Evolutionary conservation across 1,140 invertebrate genomes (phyloP).

Genomic region (Drosophila lini): DNA sequence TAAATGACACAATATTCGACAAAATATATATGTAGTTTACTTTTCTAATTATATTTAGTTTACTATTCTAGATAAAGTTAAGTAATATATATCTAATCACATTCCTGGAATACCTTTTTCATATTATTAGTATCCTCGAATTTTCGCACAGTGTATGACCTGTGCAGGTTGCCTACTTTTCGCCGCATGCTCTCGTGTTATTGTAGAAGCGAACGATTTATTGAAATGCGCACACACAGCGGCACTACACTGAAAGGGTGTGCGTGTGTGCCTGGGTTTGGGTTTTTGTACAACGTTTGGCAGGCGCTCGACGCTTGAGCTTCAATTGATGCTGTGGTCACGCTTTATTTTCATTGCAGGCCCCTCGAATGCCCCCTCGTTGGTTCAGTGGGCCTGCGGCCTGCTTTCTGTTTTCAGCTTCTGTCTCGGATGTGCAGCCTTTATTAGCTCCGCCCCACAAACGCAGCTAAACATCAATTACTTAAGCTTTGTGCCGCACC

Average conservation of each 20-base stretch:
- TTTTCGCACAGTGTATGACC: constrained; percentile 9
- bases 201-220: constrained; percentile 77
- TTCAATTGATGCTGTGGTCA: constrained; percentile 80
- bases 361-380: too few relatives aligned
- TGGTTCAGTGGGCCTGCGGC: constrained; percentile 28
- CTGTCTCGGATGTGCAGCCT: constrained; percentile 36
- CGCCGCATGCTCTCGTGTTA: constrained; percentile 60
- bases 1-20: too few relatives aligned
- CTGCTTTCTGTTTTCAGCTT: constrained; percentile 21
- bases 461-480: constrained; percentile 72
- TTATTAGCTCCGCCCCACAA: constrained; percentile 63
- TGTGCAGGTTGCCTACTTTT: constrained; percentile 65
- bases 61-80: neutral
- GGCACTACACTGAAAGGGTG: constrained; percentile 74
- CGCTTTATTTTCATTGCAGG: constrained; percentile 76
- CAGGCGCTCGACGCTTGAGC: constrained; percentile 61
- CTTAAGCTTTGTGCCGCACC: constrained; percentile 54
- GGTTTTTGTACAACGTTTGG: constrained; percentile 53
- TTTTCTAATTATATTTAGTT: neutral
- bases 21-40: too few relatives aligned
- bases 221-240: constrained; percentile 68
- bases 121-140: neutral
- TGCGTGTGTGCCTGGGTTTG: constrained; percentile 42
- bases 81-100: neutral
- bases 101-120: neutral